A percentile compares a stretch with the other conserved stretches of the same genome.
Conservation (phyloP, 2,113 vertebrate species). For the Xiphophorus couchianus region DNA sequence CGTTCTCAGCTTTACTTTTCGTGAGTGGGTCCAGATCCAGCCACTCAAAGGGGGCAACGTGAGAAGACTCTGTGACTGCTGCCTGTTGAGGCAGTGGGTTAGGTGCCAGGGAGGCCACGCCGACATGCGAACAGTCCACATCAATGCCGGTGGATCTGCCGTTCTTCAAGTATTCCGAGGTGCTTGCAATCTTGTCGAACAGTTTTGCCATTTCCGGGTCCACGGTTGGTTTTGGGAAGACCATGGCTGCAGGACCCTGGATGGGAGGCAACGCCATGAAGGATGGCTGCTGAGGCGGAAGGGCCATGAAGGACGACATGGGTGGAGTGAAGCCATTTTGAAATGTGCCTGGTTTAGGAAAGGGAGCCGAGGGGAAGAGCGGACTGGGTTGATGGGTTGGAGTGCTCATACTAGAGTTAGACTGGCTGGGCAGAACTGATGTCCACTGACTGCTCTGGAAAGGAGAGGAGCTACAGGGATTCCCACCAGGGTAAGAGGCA, state of each 20-base stretch:
- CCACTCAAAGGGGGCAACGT: constrained; percentile 91
- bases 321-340: constrained; percentile 88
- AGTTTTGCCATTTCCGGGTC: constrained; percentile 93
- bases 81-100: constrained; percentile 72
- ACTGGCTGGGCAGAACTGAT: constrained; percentile 79
- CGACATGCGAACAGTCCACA: constrained; percentile 72
- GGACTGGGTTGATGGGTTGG: constrained; percentile 73
- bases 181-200: constrained; percentile 96
- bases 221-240: constrained; percentile 80
- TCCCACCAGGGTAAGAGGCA: constrained; percentile 86
- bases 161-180: constrained; percentile 93
- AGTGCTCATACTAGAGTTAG: constrained; percentile 77
- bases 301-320: constrained; percentile 80
- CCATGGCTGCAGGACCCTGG: constrained; percentile 80
- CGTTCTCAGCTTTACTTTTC: constrained; percentile 85
- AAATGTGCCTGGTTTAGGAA: constrained; percentile 86
- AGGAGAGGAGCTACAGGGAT: constrained; percentile 76
- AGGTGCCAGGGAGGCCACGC: constrained; percentile 72
- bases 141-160: constrained; percentile 85
- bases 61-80: constrained; percentile 65
- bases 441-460: constrained; percentile 86
- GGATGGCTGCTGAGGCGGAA: constrained; percentile 77
- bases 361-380: constrained; percentile 84
- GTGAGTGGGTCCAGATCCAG: constrained; percentile 95
- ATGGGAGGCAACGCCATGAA: constrained; percentile 87